These are phyloP conservation scores for Leptura quadrifasciata DNA, from an alignment of 2,888 invertebrate species.

Conservation along the genomic window DNA sequence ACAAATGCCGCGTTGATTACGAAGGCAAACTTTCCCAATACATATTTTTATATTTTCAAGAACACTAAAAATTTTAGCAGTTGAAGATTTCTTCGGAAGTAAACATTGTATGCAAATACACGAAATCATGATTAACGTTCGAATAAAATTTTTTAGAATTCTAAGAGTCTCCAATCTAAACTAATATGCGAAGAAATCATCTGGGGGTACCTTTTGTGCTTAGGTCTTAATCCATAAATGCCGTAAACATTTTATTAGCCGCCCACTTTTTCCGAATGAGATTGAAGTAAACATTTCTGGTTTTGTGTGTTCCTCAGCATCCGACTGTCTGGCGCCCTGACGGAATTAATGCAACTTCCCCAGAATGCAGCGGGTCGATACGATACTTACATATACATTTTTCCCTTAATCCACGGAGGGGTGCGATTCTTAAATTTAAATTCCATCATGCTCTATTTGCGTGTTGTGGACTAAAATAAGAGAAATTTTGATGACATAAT, in stretches of 20 bases:
- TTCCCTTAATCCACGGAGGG: not conserved
- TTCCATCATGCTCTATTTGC: not conserved
- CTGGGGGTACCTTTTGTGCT: slow-evolving; percentile 15
- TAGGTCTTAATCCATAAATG: slow-evolving; percentile 26
- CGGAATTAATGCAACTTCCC: slow-evolving; percentile 34
- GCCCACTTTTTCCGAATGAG: slow-evolving; percentile 40
- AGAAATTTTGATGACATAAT: slow-evolving; percentile 5
- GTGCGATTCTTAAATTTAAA: not conserved
- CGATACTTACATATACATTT: slow-evolving; percentile 1
- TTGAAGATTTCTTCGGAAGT: no score
- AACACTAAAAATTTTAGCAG: no score
- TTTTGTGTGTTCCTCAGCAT: slow-evolving; percentile 40
- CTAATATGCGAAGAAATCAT: not conserved
- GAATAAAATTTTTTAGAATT: not conserved
- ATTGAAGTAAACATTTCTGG: slow-evolving; percentile 37
- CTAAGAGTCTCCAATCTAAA: not conserved
- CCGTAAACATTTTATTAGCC: slow-evolving; percentile 39
- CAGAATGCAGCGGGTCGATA: slow-evolving; percentile 30
- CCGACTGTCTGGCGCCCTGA: slow-evolving; percentile 43
- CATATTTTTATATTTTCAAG: no score
- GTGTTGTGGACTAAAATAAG: not conserved
- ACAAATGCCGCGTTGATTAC: no score
- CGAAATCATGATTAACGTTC: no score
- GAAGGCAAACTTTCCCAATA: no score
- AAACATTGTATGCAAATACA: no score